Conservation (phyloP, 1,140 invertebrate species). For the Doryteuthis pealeii region DNA sequence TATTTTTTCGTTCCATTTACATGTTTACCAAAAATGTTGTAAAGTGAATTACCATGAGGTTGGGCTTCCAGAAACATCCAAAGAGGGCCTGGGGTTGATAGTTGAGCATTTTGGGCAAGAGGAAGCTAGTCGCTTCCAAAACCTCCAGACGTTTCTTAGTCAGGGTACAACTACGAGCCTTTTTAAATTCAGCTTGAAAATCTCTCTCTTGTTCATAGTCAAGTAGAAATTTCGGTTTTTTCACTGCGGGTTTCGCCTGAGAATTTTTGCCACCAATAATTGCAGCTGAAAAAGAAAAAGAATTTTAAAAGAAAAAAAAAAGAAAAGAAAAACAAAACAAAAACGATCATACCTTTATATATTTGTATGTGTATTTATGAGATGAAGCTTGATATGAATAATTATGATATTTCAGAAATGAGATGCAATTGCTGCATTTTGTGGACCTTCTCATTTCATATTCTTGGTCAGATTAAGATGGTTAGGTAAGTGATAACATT, state of each 20-base stretch:
- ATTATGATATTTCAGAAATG: no score
- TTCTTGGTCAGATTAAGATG: no score
- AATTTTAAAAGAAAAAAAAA: no score
- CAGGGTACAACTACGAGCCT: conserved; percentile 51
- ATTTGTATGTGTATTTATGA: no score
- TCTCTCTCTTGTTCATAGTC: conserved; percentile 47
- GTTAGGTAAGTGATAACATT: no score
- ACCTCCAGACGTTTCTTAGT: conserved; percentile 57
- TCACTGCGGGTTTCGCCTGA: conserved; percentile 36
- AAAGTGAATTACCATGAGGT: conserved; percentile 42
- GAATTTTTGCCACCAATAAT: not conserved
- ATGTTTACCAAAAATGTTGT: not conserved
- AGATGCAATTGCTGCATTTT: no score
- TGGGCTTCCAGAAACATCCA: conserved; percentile 48
- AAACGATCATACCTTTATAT: no score
- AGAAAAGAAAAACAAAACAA: no score
- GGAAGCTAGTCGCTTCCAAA: conserved; percentile 58
- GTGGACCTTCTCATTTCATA: no score
- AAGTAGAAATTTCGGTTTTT: conserved; percentile 46
- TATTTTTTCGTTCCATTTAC: no score
- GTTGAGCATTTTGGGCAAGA: conserved; percentile 61
- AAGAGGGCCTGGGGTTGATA: conserved; percentile 58
- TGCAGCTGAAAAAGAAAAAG: no score
- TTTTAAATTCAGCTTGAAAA: conserved; percentile 47
- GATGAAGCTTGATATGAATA: no score